These are phyloP conservation scores for Castor canadensis DNA, from an alignment of 2,113 vertebrate species.

Conservation along the genomic window DNA sequence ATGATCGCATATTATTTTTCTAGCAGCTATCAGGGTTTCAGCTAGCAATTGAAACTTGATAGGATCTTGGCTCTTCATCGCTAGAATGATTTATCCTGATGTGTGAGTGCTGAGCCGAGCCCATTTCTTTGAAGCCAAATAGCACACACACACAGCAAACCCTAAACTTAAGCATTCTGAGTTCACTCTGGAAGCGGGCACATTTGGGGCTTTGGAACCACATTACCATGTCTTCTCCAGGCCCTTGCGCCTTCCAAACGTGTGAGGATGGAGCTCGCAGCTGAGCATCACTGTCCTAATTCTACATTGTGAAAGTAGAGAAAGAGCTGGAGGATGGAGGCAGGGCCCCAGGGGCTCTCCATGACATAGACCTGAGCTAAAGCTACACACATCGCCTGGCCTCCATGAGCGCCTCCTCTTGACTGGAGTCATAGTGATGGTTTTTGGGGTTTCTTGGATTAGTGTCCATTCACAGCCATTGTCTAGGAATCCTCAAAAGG, in stretches of 20 bases:
- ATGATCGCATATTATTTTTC: conserved; percentile 71
- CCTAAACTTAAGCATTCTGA: background rate
- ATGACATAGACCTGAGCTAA: background rate
- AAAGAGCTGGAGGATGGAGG: background rate
- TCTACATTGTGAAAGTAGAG: background rate
- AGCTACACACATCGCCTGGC: background rate
- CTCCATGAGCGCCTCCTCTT: background rate
- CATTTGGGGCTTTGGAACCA: background rate
- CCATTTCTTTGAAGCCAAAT: conserved; percentile 35
- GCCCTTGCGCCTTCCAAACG: background rate
- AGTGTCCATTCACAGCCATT: background rate
- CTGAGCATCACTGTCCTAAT: accelerated
- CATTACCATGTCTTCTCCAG: background rate
- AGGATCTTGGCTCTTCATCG: conserved; percentile 46
- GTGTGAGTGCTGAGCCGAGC: conserved; percentile 62
- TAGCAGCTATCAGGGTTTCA: conserved; percentile 71
- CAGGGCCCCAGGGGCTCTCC: background rate
- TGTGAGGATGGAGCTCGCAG: background rate
- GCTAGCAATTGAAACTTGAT: conserved; percentile 77
- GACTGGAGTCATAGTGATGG: no score
- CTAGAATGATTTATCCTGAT: conserved; percentile 62
- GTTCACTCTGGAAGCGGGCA: background rate
- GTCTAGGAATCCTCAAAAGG: background rate
- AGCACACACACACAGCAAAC: background rate
- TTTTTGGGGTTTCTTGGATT: background rate